These are phyloP conservation scores for Myodes glareolus DNA, from an alignment of 2,113 vertebrate species.

Conservation along the genomic window DNA sequence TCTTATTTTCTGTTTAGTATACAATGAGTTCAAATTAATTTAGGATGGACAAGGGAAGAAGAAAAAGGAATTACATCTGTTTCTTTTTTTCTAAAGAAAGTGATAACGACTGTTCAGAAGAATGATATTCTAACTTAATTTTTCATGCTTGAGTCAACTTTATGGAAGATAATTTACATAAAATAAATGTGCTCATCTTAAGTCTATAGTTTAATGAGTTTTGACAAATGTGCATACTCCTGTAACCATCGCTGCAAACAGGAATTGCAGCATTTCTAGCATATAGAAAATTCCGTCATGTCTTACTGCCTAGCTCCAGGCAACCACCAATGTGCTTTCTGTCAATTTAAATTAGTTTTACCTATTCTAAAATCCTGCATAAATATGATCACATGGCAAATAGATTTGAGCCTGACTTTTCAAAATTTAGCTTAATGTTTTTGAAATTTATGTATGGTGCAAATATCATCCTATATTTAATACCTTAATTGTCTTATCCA, in stretches of 20 bases:
- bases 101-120: neutral
- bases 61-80: neutral
- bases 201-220: constrained; percentile 30
- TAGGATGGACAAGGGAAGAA: neutral
- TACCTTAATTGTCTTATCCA: neutral
- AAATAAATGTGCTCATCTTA: neutral
- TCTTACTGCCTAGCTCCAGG: neutral
- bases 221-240: constrained; percentile 10
- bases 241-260: neutral
- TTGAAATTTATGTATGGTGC: neutral
- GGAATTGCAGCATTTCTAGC: neutral
- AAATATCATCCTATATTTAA: neutral
- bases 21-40: neutral
- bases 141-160: constrained; percentile 26
- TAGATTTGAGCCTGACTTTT: neutral
- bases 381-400: neutral
- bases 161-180: constrained; percentile 27
- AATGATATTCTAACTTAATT: neutral
- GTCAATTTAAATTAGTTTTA: constrained; percentile 24
- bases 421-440: neutral
- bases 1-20: neutral
- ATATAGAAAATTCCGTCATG: neutral
- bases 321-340: neutral
- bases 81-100: neutral
- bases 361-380: constrained; percentile 21